Conservation (phyloP, 2,888 invertebrate genomes). For the Acronicta leporina region DNA sequence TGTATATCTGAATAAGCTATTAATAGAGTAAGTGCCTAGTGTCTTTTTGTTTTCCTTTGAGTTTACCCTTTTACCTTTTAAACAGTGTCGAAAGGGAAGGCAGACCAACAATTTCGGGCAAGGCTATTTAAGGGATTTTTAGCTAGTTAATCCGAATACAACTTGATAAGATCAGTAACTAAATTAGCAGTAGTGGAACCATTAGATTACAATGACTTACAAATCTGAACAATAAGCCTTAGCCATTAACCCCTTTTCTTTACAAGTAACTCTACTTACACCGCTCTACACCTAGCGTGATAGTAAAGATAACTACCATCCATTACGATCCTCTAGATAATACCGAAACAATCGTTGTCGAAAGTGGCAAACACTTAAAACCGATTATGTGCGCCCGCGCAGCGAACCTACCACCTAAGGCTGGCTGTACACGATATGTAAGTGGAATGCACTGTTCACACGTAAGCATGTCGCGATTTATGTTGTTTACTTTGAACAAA, state of each 20-base stretch:
- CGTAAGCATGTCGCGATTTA: constrained; percentile 64
- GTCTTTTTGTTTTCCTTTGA: too few species aligned
- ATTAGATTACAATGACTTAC: too few species aligned
- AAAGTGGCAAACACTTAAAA: constrained; percentile 65
- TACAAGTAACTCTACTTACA: constrained; percentile 38
- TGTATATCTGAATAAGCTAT: too few species aligned
- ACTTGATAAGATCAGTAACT: too few species aligned
- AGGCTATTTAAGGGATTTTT: too few species aligned
- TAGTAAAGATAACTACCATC: constrained; percentile 43
- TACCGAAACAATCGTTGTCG: constrained; percentile 53
- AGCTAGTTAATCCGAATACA: too few species aligned
- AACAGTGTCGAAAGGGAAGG: too few species aligned
- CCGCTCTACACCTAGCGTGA: constrained; percentile 24
- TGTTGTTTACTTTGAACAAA: constrained; percentile 59
- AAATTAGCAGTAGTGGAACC: too few species aligned
- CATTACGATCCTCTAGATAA: constrained; percentile 54
- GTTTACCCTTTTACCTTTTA: too few species aligned
- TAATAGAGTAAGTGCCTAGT: too few species aligned
- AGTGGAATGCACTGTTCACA: constrained; percentile 71
- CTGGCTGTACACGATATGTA: constrained; percentile 48
- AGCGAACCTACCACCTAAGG: constrained; percentile 50
- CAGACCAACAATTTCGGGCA: too few species aligned
- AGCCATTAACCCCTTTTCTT: constrained; percentile 12
- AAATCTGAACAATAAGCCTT: background rate
- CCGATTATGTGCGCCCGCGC: constrained; percentile 67